These are phyloP conservation scores for Drosophila parvula DNA, from an alignment of 1,140 invertebrate species.

Conservation along the genomic window DNA sequence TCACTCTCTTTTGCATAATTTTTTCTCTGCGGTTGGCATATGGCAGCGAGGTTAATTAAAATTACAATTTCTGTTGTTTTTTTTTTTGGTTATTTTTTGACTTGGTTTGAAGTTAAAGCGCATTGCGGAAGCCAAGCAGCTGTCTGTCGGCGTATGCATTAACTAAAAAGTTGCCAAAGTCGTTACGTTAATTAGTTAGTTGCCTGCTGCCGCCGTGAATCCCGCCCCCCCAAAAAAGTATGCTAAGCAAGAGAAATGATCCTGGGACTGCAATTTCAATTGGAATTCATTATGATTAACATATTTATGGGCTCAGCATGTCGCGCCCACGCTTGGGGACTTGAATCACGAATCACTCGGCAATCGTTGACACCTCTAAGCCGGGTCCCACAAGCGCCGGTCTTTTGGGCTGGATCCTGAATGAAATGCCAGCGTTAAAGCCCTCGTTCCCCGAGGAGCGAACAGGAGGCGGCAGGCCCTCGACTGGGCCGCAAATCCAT, in stretches of 20 bases:
- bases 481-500: conserved; percentile 58
- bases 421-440: conserved; percentile 50
- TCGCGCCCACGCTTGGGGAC: conserved; percentile 16
- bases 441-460: conserved; percentile 47
- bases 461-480: neutral
- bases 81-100: neutral
- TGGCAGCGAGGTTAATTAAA: conserved; percentile 70
- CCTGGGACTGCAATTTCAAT: conserved; percentile 60
- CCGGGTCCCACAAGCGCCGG: conserved; percentile 41
- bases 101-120: conserved; percentile 25
- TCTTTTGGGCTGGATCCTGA: conserved; percentile 34
- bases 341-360: conserved; percentile 57
- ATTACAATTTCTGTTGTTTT: conserved; percentile 50
- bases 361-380: conserved; percentile 79
- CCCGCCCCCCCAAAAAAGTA: conserved; percentile 15
- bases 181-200: conserved; percentile 53
- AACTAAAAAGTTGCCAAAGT: conserved; percentile 41
- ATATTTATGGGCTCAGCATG: conserved; percentile 62
- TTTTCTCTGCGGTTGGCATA: conserved; percentile 46
- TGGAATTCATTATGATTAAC: conserved; percentile 76
- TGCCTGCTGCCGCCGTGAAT: neutral
- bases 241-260: conserved; percentile 43
- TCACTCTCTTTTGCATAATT: conserved; percentile 49
- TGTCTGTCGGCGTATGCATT: conserved; percentile 15
- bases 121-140: conserved; percentile 26